Evolutionary conservation across 1,140 invertebrate species (phyloP).

Genomic region (Drosophila mojavensis): DNA sequence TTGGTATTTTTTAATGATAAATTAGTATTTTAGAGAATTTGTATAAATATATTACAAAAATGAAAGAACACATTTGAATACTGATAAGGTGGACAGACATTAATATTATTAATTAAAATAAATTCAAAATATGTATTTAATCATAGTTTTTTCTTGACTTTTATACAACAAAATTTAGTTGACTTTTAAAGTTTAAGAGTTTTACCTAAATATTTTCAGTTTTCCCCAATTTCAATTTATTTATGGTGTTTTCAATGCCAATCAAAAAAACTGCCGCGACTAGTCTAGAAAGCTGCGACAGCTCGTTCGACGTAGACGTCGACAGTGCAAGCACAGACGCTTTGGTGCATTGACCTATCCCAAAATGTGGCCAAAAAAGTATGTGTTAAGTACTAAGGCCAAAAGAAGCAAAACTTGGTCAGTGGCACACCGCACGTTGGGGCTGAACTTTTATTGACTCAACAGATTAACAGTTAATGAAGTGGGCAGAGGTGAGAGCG

Average conservation of each 20-base stretch:
- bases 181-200: too few species aligned
- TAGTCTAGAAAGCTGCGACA: slow-evolving; percentile 16
- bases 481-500: slow-evolving; percentile 20
- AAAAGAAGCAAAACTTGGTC: slow-evolving; percentile 57
- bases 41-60: too few species aligned
- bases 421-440: slow-evolving; percentile 51
- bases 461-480: slow-evolving; percentile 74
- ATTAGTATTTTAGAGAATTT: too few species aligned
- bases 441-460: slow-evolving; percentile 62
- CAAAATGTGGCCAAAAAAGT: slow-evolving; percentile 48
- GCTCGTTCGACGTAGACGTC: neutral
- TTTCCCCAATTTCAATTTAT: too few species aligned
- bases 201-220: neutral
- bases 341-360: slow-evolving; percentile 65
- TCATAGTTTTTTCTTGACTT: too few species aligned
- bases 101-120: too few species aligned
- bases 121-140: too few species aligned
- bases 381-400: slow-evolving; percentile 57
- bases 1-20: neutral
- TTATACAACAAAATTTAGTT: too few species aligned
- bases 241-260: neutral
- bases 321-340: too few species aligned
- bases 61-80: too few species aligned
- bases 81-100: too few species aligned
- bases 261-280: neutral